Evolutionary conservation across 2,888 invertebrate genomes (phyloP), one percentile per base, ranked within the genome.

Genomic region (Cartodere bifasciata): DNA sequence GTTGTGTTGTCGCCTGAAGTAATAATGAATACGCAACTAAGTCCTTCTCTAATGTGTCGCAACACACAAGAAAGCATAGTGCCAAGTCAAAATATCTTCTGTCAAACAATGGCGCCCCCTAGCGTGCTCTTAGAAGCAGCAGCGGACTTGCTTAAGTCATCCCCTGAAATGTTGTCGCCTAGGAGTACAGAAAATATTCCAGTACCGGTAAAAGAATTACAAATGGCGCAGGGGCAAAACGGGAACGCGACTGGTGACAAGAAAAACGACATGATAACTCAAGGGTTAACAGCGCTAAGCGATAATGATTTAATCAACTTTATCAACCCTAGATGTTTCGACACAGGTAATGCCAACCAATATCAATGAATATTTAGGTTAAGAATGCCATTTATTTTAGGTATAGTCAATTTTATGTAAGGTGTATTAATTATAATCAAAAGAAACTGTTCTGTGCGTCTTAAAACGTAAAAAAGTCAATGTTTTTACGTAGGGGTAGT

Each of bases 281-380:
- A 79, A 52, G 74, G 81, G 26, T 68, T 87, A 44, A 79, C 82
- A 6, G 75, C 79, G 48, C 83, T 88, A 77, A 83, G 83, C 40
- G 87, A 87, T 58, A 81, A 80, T 59, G 87, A 88, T 62, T 68
- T 88, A 45, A 72, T 88, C 45, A 85, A 80, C 56, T 84, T 85
- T 62, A 87, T 88, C 45, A 86, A 87, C 65, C 83, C 87, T 29
- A 82, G 79, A 66, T 83, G 84, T 58, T 87, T 88, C 58, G 87
- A 86, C 62, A 80, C 77, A 68, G 73, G 77, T 78, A 67, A 58
- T 45, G 48, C n/a, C n/a, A n/a, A 39, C 34, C 34, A 26, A 35
- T 36, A 31, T 34, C 16, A 35, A 20, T 30, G 30, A 32, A 12
- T 22, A 15, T 26, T 7, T 20, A n/a, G n/a, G n/a, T n/a, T n/a